Percentiles rank a stretch among this genome's conserved stretches.
phyloP scores from a whole-genome alignment of 2,888 invertebrate genomes.

The Aphodius granarius region DNA sequence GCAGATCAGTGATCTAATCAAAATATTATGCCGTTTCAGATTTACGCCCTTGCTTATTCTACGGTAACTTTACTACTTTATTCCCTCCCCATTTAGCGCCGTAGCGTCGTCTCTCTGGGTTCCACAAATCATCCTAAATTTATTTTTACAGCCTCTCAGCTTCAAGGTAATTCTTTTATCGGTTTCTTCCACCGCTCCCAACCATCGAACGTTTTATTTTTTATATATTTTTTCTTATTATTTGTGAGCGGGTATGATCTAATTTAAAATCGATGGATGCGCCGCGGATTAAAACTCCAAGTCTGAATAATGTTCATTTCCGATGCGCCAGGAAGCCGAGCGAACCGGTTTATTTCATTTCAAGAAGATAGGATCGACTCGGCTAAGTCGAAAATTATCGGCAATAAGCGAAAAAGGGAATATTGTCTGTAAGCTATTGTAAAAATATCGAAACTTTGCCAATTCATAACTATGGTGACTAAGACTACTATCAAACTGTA shows the following conservation, averaged over 20 bases:
- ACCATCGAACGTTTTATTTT: not conserved
- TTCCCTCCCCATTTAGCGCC: not conserved
- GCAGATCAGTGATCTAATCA: not conserved
- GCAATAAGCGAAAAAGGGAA: not conserved
- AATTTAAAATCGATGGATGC: not conserved
- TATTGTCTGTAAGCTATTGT: not conserved
- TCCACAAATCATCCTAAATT: not conserved
- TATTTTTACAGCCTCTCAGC: conserved; percentile 1
- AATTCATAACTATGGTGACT: too few relatives aligned
- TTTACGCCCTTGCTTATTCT: not conserved
- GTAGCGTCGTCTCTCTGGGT: not conserved
- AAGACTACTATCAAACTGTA: too few relatives aligned
- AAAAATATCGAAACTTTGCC: too few relatives aligned
- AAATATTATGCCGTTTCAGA: not conserved
- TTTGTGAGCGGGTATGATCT: not conserved
- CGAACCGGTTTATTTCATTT: not conserved
- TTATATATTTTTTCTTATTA: not conserved
- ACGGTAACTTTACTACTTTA: not conserved
- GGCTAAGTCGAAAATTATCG: not conserved
- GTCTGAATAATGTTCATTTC: not conserved
- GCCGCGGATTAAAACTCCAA: not conserved
- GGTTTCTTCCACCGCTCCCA: not conserved
- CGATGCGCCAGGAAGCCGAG: not conserved
- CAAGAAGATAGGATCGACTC: not conserved
- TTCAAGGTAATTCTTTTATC: conserved; percentile 5